Evolutionary conservation across 2,888 invertebrate genomes (phyloP), one percentile per base, ranked within the genome.

Genomic region (Vannuccia rotundouncinata): DNA sequence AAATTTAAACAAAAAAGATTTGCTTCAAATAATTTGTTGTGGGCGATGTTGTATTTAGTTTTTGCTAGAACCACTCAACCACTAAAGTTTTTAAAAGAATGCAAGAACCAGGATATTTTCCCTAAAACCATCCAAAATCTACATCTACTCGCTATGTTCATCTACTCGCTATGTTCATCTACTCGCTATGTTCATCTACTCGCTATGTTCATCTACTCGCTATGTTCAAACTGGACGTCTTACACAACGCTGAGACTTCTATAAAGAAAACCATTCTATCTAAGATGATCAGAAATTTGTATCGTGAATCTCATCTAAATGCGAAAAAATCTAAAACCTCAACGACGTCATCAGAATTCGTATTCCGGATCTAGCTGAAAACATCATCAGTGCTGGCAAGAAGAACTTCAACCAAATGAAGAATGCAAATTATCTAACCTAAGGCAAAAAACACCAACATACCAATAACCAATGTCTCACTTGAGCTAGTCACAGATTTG

Each of bases 391-490:
- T 27, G 25, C 66, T 45, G 66, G 25, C 66, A 66, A 66, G 66
- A 66, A 66, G 66, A 66, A 66, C 66, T 66, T 66, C 66, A 66
- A 66, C 66, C 66, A 66, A 66, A 66, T 27, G 66, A 66, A 66
- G 66, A 66, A 66, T 66, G 25, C 66, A 66, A 66, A 66, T 22
- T 66, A 66, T 66, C 66, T 27, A 22, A 22, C 66, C 22, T 66
- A 66, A 66, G 25, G 22, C 13, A 66, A 66, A 17, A 66, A 66
- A 66, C 66, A 66, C 66, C 66, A 66, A 66, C 22, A 66, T 66
- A 66, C 17, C 66, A 27, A 66, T 66, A 27, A 66, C 66, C 66
- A 66, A 66, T 22, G 25, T 66, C 25, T 66, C 66, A 5, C 66
- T 22, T 17, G 66, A 66, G 66, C 66, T 66, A 66, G 66, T 66